Evolutionary conservation across 2,113 vertebrate genomes (phyloP), one percentile per base, ranked within the genome.

Genomic region (Leucosticte australis): DNA sequence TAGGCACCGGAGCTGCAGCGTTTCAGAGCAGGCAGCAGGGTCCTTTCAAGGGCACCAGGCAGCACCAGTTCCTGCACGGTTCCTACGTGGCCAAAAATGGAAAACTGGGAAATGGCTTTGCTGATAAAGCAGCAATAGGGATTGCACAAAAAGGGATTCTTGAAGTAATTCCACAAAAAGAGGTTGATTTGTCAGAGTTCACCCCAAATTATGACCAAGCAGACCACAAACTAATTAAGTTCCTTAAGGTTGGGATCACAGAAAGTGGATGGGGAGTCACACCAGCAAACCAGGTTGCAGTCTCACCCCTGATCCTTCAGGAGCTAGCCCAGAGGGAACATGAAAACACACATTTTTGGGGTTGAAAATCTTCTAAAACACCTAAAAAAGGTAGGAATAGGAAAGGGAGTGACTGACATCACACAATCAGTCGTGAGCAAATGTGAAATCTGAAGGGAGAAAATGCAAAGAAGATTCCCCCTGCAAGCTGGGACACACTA

Each of bases 11-110:
- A 67, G 60, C 67, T 53, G 39, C 89, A 67, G 42, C 28, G 19
- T 84, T 92, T 42, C 81, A 37, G 94, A 96, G 93, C 74, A 69
- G 89, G 35, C 75, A 35, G 17, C 20, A 27, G 87, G 85, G 67
- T 80, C 89, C 87, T 95, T 95, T 95, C 96, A 96, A 98, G 96
- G 97, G 95, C 96, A 94, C 53, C 20, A 35, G 53, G 79, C 67
- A 31, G 87, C 39, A 8, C 14, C 62, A 3, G n/a, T 1, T 41
- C 53, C 73, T 46, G 33, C 39, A 30, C 1, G 11, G 35, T 3
- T 81, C 74, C 85, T 49, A 9, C 18, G 4, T 1, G 1, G 50
- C 67, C 64, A 1, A 1, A 60, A 37, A 27, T 35, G 57, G 57
- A 18, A 27, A 27, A 37, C 1, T 60, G 35, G 57, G 57, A 37